Conservation (phyloP, 2,888 invertebrate genomes). For the Hermaeophaga mercurialis region DNA sequence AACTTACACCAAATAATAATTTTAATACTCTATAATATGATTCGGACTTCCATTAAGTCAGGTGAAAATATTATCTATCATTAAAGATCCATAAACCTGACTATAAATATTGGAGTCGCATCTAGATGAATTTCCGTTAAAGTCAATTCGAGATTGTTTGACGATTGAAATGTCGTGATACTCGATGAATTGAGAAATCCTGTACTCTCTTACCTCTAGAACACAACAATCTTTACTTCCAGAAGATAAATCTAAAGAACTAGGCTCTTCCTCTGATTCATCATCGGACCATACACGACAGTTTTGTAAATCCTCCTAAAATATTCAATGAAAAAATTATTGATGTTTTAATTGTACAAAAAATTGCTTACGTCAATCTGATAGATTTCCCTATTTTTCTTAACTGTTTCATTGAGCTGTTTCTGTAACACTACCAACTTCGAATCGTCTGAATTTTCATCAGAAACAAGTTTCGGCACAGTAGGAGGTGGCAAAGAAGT, state of each 20-base stretch:
- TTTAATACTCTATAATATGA: neutral
- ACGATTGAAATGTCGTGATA: too few relatives aligned
- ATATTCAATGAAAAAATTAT: constrained; percentile 18
- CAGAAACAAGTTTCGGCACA: constrained; percentile 72
- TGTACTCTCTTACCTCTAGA: constrained; percentile 67
- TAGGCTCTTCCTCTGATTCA: constrained; percentile 70
- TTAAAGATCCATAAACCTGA: too few relatives aligned
- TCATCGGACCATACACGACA: constrained; percentile 62
- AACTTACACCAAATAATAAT: neutral
- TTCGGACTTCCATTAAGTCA: too few relatives aligned
- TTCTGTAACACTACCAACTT: constrained; percentile 72
- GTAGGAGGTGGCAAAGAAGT: constrained; percentile 78
- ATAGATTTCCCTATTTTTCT: constrained; percentile 74
- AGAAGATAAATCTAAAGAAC: constrained; percentile 70
- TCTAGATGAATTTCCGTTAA: too few relatives aligned
- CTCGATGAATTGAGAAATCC: too few relatives aligned
- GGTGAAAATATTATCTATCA: too few relatives aligned
- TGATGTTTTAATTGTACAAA: neutral
- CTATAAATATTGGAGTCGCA: too few relatives aligned
- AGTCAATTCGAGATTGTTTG: too few relatives aligned
- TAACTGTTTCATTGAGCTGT: constrained; percentile 71
- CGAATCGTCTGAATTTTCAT: constrained; percentile 68
- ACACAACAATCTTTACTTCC: constrained; percentile 83
- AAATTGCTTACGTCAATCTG: constrained; percentile 51
- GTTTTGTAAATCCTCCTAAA: constrained; percentile 50